Conservation (phyloP, 2,113 vertebrate species). For the Larimichthys polyactis region DNA sequence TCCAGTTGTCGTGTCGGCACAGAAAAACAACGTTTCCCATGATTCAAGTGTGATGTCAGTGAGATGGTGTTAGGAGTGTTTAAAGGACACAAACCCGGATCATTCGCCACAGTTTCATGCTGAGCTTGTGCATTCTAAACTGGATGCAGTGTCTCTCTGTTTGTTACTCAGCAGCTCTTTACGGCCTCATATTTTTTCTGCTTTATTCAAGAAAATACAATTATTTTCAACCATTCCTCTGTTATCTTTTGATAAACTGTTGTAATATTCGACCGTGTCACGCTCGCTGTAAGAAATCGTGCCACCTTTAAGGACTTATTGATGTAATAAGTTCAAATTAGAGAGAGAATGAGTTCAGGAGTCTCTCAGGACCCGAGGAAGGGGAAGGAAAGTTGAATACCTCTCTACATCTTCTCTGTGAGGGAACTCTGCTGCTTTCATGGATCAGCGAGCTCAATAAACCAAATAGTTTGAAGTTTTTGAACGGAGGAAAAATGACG, state of each 20-base stretch:
- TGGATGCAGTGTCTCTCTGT: neutral
- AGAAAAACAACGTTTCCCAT: conserved; percentile 28
- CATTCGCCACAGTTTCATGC: too few relatives aligned
- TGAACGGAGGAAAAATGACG: neutral
- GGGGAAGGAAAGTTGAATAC: too few relatives aligned
- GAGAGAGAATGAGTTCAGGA: neutral
- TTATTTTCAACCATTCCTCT: neutral
- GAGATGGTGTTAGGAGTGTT: conserved; percentile 1
- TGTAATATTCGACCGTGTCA: neutral
- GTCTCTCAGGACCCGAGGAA: neutral
- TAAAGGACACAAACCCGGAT: conserved; percentile 20
- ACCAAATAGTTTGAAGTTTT: neutral
- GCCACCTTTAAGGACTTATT: neutral
- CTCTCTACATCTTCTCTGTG: neutral
- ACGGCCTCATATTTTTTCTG: neutral
- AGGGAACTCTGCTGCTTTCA: neutral
- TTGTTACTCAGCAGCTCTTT: neutral
- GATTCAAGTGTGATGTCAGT: conserved; percentile 51
- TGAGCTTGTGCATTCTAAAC: too few relatives aligned
- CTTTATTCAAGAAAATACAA: neutral
- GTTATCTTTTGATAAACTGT: neutral
- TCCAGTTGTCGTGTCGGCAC: conserved; percentile 34
- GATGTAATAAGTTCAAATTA: neutral
- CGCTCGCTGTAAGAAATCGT: neutral
- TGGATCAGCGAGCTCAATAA: neutral